These are phyloP conservation scores for Dioctria rufipes DNA, from an alignment of 2,888 invertebrate species.

Conservation along the genomic window DNA sequence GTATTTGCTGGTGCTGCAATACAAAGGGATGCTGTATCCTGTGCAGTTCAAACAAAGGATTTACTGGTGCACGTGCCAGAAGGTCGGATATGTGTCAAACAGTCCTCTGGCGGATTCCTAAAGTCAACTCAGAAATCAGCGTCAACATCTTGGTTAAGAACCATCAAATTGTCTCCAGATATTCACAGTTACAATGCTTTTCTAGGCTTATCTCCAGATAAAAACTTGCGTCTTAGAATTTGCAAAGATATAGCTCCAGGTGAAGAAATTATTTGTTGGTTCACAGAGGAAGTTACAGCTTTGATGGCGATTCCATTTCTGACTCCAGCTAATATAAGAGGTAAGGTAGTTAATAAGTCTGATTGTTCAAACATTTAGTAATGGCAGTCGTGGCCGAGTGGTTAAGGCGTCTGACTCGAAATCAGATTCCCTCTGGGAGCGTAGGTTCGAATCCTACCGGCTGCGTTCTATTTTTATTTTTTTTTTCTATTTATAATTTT, in stretches of 20 bases:
- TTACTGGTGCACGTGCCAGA: slow-evolving; percentile 29
- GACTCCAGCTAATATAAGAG: slow-evolving; percentile 84
- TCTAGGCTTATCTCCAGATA: slow-evolving; percentile 64
- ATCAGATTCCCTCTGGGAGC: slow-evolving; percentile 86
- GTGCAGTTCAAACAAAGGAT: slow-evolving; percentile 49
- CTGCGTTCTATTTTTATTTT: slow-evolving; percentile 73
- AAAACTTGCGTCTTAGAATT: slow-evolving; percentile 68
- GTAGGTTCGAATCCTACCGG: slow-evolving; percentile 90
- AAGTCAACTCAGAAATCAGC: slow-evolving; percentile 11
- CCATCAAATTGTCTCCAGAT: slow-evolving; percentile 74
- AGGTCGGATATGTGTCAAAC: slow-evolving; percentile 22
- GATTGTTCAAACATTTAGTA: slow-evolving; percentile 82
- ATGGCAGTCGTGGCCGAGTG: slow-evolving; percentile 71
- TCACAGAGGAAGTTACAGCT: slow-evolving; percentile 82
- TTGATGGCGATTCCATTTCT: slow-evolving; percentile 85
- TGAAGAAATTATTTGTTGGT: slow-evolving; percentile 86
- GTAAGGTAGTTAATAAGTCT: slow-evolving; percentile 71
- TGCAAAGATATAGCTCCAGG: slow-evolving; percentile 73
- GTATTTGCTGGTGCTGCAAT: slow-evolving; percentile 57
- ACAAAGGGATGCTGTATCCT: slow-evolving; percentile 56
- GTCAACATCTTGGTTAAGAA: slow-evolving; percentile 64
- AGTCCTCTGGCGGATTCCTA: slow-evolving; percentile 39
- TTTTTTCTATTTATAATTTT: slow-evolving; percentile 61
- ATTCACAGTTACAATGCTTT: slow-evolving; percentile 74
- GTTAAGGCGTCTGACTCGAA: slow-evolving; percentile 72